These are phyloP conservation scores for Megastigmus dorsalis DNA, from an alignment of 2,888 invertebrate genomes.

Conservation along the genomic window DNA sequence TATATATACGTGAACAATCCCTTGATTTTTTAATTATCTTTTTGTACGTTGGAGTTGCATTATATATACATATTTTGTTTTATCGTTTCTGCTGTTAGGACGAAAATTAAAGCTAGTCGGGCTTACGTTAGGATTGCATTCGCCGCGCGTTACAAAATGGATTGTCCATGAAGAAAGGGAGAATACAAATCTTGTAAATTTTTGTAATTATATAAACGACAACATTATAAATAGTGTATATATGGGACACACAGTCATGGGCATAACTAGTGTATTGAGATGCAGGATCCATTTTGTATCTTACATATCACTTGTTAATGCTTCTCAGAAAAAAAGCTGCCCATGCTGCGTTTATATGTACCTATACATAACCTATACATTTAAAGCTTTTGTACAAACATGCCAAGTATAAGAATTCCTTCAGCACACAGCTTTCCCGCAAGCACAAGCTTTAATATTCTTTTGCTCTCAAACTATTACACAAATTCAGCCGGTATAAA, in stretches of 20 bases:
- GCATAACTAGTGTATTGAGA: too few species aligned
- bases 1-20: constrained; percentile 6
- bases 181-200: constrained; percentile 16
- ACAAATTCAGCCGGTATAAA: too few species aligned
- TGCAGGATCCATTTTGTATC: too few species aligned
- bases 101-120: neutral
- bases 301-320: too few species aligned
- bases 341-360: neutral
- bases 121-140: neutral
- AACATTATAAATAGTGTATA: too few species aligned
- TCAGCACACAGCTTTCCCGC: constrained; percentile 20
- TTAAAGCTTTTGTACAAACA: constrained; percentile 35
- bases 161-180: constrained; percentile 29
- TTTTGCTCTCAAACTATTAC: too few species aligned
- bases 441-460: neutral
- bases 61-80: constrained; percentile 4
- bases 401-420: neutral
- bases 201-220: constrained; percentile 15
- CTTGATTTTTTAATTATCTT: constrained; percentile 5
- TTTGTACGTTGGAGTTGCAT: neutral
- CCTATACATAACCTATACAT: constrained; percentile 40
- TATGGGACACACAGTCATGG: too few species aligned
- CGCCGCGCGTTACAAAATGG: constrained; percentile 10
- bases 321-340: too few species aligned
- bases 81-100: constrained; percentile 6